Evolutionary conservation across 2,888 invertebrate genomes (phyloP), one percentile per base, ranked within the genome.

Genomic region (Cephus pygmeus): DNA sequence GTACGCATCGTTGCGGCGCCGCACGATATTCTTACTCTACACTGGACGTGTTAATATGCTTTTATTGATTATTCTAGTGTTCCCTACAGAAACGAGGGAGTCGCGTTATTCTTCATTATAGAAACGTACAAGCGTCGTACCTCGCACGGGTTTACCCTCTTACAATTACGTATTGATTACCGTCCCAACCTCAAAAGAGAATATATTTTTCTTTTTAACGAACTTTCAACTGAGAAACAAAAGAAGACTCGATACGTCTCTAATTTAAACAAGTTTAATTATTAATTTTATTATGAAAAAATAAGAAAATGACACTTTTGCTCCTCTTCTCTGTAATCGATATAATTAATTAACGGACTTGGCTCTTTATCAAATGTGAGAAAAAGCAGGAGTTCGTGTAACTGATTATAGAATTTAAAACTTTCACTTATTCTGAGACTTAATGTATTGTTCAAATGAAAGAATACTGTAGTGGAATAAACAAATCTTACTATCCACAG

Each of bases 381-480:
- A 56, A 23, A 56, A 23, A 23, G 23, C 56, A 31, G 33, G 76
- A 77, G 34, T 79, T 77, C 73, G 74, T 81, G 80, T 80, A 79
- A 81, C 76, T 78, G 78, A 79, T 73, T 75, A 69, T 73, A 35
- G 68, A 56, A 9, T 56, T 23, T 23, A 56, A 23, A 56, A 3
- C 9, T 56, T 56, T 23, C 23, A 56, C 23, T 56, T 56, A 56
- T 23, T 56, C 23, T 56, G 15, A 15, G 40, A 40, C 40, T 40
- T 15, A 40, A 15, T 6, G 40, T 40, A 40, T 40, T 40, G 40
- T 40, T 15, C 40, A 40, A 40, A 40, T 40, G 2, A 40, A 40
- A 40, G 6, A 15, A 40, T 40, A 1, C 40, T 1, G 15, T 40
- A 40, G 15, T 40, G 6, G 15, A 40, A 15, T 15, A 6, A 40